phyloP scores from a whole-genome alignment of 1,140 invertebrate species.

The Drosophila bifasciata region DNA sequence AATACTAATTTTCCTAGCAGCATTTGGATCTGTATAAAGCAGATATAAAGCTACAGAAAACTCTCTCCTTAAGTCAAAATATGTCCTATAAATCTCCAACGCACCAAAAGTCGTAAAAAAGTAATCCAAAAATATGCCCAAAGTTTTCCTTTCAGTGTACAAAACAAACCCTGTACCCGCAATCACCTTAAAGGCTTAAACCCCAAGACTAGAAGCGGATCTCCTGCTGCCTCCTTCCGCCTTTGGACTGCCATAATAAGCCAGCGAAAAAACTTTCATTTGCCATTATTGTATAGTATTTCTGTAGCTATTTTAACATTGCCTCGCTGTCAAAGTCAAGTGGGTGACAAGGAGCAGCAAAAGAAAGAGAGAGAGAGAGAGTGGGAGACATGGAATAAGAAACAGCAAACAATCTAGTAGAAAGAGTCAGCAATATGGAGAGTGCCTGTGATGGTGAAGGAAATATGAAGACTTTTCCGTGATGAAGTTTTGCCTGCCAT shows the following conservation, averaged over 20 bases:
- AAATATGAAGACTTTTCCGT: too few species aligned
- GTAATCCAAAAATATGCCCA: too few species aligned
- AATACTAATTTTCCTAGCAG: too few species aligned
- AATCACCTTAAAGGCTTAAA: conserved; percentile 27
- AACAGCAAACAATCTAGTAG: too few species aligned
- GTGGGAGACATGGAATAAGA: conserved; percentile 5
- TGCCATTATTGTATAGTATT: conserved; percentile 38
- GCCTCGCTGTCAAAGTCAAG: conserved; percentile 38
- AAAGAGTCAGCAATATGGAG: conserved; percentile 1
- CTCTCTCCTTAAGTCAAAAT: too few species aligned
- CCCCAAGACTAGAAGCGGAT: neutral
- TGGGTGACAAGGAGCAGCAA: conserved; percentile 12
- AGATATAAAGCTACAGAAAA: too few species aligned
- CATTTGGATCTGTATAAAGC: too few species aligned
- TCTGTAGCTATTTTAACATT: conserved; percentile 23
- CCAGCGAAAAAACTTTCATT: conserved; percentile 44
- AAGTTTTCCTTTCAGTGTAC: neutral
- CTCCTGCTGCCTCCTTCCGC: neutral
- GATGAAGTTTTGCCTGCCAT: too few species aligned
- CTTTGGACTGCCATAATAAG: neutral
- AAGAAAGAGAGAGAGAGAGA: neutral
- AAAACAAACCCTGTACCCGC: neutral
- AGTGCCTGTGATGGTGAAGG: neutral
- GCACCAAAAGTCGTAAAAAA: too few species aligned
- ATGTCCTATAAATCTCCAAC: too few species aligned